Conservation (phyloP, 2,797 vertebrate genomes). For the Dermochelys coriacea region DNA sequence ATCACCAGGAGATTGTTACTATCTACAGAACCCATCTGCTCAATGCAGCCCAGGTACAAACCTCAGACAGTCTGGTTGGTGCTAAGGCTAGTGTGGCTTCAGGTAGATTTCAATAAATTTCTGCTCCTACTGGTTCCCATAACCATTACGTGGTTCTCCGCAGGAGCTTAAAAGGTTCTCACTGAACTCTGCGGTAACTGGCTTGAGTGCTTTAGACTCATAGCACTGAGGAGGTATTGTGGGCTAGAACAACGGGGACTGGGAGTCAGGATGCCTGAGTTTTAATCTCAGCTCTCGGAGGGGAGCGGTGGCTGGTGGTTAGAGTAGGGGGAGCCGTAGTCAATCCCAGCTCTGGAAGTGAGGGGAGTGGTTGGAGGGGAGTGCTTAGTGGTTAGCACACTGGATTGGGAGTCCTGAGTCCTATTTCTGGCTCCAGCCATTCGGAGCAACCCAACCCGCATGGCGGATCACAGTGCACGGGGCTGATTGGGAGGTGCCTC, state of each 20-base stretch:
- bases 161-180: neutral
- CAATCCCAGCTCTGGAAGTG: neutral
- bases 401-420: neutral
- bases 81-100: neutral
- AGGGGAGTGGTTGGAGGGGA: neutral
- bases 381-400: neutral
- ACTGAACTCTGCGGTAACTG: neutral
- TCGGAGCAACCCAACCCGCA: neutral
- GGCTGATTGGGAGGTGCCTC: neutral
- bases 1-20: slow-evolving; percentile 75
- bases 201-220: neutral
- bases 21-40: slow-evolving; percentile 81
- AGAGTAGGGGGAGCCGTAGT: neutral
- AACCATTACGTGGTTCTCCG: neutral
- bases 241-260: neutral
- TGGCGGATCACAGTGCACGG: neutral
- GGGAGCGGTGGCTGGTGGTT: neutral
- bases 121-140: neutral
- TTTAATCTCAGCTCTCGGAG: neutral
- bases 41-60: slow-evolving; percentile 79
- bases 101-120: neutral
- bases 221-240: neutral
- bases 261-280: neutral
- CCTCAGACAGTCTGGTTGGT: neutral
- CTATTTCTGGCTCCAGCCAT: neutral